Conservation (phyloP, 1,140 invertebrate species). For the Periplaneta americana region DNA sequence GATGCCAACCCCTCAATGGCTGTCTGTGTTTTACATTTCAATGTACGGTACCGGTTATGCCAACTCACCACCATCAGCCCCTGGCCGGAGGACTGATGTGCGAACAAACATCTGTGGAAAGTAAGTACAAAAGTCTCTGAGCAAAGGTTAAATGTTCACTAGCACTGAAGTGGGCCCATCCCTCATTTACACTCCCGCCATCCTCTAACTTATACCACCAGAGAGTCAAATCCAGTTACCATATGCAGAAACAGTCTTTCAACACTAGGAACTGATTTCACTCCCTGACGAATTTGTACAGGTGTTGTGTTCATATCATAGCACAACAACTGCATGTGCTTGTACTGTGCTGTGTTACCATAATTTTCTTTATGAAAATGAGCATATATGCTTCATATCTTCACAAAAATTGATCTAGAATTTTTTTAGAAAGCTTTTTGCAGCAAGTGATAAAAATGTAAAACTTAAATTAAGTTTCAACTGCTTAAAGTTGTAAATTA, state of each 20-base stretch:
- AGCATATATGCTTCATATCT: no score
- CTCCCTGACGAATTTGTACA: neutral
- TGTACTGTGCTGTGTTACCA: neutral
- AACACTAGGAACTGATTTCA: neutral
- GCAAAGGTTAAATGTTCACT: slow-evolving; percentile 12
- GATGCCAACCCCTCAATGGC: neutral
- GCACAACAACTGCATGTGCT: no score
- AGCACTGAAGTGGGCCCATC: slow-evolving; percentile 4
- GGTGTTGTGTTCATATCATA: neutral
- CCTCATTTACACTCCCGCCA: slow-evolving; percentile 4
- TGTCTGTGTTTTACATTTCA: neutral
- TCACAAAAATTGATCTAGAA: no score
- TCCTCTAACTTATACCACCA: neutral
- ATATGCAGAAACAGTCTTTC: neutral
- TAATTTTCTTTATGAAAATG: no score
- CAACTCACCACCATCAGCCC: slow-evolving; percentile 1
- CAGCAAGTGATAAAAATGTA: no score
- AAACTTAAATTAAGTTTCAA: no score
- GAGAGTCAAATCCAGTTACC: neutral
- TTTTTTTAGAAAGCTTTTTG: no score
- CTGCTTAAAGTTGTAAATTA: no score
- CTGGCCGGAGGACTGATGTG: slow-evolving; percentile 1
- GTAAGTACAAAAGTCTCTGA: slow-evolving; percentile 20
- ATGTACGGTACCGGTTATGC: neutral
- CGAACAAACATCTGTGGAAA: slow-evolving; percentile 19